Percentiles rank a stretch among this genome's conserved stretches.
Evolutionary conservation across 2,797 vertebrate genomes (phyloP).

Genomic region (Ispidina picta): DNA sequence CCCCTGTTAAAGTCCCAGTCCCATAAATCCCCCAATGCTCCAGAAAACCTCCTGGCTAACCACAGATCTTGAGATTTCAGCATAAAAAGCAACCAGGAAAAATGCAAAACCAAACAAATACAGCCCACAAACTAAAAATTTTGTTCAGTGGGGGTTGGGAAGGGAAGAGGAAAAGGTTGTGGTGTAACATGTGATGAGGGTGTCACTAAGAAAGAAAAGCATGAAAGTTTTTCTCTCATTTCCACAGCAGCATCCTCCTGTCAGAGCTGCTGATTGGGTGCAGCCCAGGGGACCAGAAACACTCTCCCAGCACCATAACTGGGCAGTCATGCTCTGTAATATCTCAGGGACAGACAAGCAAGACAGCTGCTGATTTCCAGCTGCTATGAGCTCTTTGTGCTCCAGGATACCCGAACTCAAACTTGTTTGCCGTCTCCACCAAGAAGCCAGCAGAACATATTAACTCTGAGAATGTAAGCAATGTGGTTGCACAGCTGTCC

Average conservation of each 20-base stretch:
- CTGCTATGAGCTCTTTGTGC: too few species aligned
- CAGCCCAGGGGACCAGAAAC: not conserved
- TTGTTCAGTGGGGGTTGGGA: not conserved
- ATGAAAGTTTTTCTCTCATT: not conserved
- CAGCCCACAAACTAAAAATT: not conserved
- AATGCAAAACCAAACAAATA: slow-evolving; percentile 15
- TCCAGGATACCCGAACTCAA: not conserved
- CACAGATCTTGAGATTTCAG: not conserved
- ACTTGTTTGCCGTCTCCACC: not conserved
- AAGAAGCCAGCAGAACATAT: not conserved
- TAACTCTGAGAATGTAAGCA: not conserved
- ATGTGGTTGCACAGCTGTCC: accelerated
- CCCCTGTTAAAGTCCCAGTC: not conserved
- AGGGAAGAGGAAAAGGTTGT: slow-evolving; percentile 9
- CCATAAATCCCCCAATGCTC: not conserved
- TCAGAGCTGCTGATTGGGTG: not conserved
- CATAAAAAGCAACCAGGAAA: not conserved
- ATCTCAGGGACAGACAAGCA: not conserved
- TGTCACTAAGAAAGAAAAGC: not conserved
- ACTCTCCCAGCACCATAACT: not conserved
- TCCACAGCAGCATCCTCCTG: not conserved
- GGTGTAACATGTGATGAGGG: not conserved
- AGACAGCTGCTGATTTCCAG: not conserved
- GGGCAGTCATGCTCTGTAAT: not conserved
- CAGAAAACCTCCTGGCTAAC: not conserved